These are phyloP conservation scores for Micromussa lordhowensis DNA, from an alignment of 92 coral and sea anemone genomes.

Conservation along the genomic window DNA sequence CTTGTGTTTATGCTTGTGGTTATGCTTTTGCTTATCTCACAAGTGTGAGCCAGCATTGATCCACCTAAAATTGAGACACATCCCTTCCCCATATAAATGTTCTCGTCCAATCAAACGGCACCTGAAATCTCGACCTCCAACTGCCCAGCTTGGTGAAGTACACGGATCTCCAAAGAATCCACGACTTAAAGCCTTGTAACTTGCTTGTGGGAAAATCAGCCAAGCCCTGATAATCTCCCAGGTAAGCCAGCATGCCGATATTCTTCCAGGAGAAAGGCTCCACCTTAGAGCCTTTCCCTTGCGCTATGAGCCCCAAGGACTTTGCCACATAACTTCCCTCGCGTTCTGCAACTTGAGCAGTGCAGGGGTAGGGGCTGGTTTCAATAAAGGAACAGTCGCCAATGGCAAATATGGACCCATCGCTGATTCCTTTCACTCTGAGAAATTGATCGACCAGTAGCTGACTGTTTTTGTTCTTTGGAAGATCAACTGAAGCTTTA, in stretches of 20 bases:
- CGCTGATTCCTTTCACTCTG: conserved; percentile 75
- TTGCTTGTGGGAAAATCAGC: conserved; percentile 92
- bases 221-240: conserved; percentile 92
- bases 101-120: conserved; percentile 98
- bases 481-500: conserved; percentile 84
- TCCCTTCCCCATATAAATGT: conserved; percentile 97
- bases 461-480: conserved; percentile 86
- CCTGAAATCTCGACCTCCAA: conserved; percentile 95
- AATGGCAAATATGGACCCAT: conserved; percentile 82
- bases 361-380: conserved; percentile 84
- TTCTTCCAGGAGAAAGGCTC: conserved; percentile 88
- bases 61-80: conserved; percentile 82
- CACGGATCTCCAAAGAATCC: conserved; percentile 97
- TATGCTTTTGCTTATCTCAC: too few species aligned
- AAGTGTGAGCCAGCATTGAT: too few species aligned
- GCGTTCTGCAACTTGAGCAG: conserved; percentile 97
- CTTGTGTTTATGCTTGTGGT: too few species aligned
- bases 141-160: conserved; percentile 95
- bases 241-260: conserved; percentile 95
- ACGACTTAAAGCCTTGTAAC: conserved; percentile 93
- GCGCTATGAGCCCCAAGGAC: conserved; percentile 71
- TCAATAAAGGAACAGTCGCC: conserved; percentile 96
- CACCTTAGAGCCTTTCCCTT: conserved; percentile 63
- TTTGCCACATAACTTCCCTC: conserved; percentile 93
- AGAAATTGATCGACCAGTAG: conserved; percentile 81